Evolutionary conservation across 37 sponge, comb jelly and placozoan genomes (phyloP).

Genomic region (Lycopodina hypogea): DNA sequence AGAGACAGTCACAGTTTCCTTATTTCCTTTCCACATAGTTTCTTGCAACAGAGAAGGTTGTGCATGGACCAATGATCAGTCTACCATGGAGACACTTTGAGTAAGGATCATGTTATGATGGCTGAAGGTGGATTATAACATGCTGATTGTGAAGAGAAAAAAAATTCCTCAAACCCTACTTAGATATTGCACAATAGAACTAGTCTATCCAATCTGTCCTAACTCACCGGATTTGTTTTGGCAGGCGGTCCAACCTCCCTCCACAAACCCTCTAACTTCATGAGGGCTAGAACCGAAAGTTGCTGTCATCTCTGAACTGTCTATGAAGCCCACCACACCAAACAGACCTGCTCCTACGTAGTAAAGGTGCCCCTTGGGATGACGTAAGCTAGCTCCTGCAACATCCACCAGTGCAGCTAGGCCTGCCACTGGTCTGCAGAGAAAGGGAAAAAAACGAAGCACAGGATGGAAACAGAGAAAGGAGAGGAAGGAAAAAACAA

Average conservation of each 20-base stretch:
- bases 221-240: constrained; percentile 29
- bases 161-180: no score
- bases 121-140: no score
- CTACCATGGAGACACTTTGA: neutral
- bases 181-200: neutral
- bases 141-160: no score
- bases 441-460: neutral
- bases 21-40: neutral
- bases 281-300: constrained; percentile 54
- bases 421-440: constrained; percentile 24
- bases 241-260: constrained; percentile 48
- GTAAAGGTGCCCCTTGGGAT: constrained; percentile 51
- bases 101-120: no score
- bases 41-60: neutral
- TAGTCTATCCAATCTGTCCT: neutral
- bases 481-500: neutral
- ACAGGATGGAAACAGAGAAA: neutral
- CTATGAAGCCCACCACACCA: constrained; percentile 47
- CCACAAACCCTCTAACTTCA: constrained; percentile 61
- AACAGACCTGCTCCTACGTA: constrained; percentile 46
- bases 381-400: constrained; percentile 27
- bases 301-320: constrained; percentile 68
- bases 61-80: neutral
- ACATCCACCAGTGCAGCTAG: constrained; percentile 25
- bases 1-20: no score